Percentiles rank a stretch among this genome's conserved stretches.
Evolutionary conservation across 2,888 invertebrate species (phyloP).

Genomic region (Philopedon plagiatum): DNA sequence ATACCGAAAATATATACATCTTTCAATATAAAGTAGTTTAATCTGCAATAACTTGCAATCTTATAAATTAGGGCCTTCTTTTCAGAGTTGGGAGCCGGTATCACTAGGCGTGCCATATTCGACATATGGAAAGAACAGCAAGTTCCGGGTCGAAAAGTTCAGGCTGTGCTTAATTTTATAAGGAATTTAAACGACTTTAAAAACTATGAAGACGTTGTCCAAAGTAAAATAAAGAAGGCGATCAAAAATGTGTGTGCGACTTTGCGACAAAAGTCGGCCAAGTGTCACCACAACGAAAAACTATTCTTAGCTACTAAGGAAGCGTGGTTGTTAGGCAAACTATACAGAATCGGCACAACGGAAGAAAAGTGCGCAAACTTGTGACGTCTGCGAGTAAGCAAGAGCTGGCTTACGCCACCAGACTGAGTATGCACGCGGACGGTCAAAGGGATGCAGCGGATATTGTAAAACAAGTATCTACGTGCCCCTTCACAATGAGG

Average conservation of each 20-base stretch:
- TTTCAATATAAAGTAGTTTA: not conserved
- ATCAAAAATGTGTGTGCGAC: too few relatives aligned
- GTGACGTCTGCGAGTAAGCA: constrained; percentile 6
- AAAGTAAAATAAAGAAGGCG: not conserved
- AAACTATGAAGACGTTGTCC: not conserved
- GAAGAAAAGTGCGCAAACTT: constrained; percentile 7
- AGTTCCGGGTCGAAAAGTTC: constrained; percentile 16
- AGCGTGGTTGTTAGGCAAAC: not conserved
- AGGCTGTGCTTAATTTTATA: not conserved
- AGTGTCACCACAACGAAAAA: constrained; percentile 23
- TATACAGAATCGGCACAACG: constrained; percentile 14
- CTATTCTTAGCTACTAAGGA: constrained; percentile 14
- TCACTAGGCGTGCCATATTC: constrained; percentile 21
- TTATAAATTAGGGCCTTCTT: not conserved
- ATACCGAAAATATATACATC: not conserved
- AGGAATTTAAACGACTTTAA: not conserved
- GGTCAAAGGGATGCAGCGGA: constrained; percentile 37
- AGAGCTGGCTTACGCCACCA: constrained; percentile 23
- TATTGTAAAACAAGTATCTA: constrained; percentile 30
- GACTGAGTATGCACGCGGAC: not conserved
- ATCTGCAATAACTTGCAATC: constrained; percentile 12
- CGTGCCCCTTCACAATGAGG: constrained; percentile 1
- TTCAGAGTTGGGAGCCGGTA: not conserved
- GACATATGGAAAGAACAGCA: constrained; percentile 20
- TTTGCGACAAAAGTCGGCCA: constrained; percentile 8